Evolutionary conservation across 2,797 vertebrate species (phyloP).

Genomic region (Mallotus villosus): DNA sequence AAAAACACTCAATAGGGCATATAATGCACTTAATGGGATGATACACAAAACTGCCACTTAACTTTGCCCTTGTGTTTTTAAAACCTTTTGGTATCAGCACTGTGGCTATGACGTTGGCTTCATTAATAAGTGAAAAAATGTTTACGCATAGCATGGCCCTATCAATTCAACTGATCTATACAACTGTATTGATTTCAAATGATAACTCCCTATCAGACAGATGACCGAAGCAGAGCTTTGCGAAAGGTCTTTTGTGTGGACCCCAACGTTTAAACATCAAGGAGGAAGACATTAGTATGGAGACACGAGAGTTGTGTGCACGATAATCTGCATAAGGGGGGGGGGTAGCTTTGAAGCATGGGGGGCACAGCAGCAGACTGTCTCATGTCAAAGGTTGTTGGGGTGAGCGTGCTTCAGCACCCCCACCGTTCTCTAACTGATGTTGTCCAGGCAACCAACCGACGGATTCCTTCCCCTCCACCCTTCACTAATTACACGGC

Average conservation of each 20-base stretch:
- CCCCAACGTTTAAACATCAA: constrained; percentile 45
- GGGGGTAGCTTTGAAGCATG: neutral
- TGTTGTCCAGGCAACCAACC: neutral
- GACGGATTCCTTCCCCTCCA: neutral
- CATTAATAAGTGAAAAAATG: no score
- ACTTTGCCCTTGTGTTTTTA: constrained; percentile 37
- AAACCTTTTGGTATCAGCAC: constrained; percentile 9
- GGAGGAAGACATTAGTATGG: constrained; percentile 20
- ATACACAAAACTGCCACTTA: constrained; percentile 24
- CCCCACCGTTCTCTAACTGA: neutral
- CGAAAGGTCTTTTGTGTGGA: no score
- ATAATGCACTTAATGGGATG: neutral
- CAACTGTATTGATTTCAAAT: no score
- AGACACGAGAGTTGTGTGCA: constrained; percentile 45
- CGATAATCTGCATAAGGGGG: constrained; percentile 21
- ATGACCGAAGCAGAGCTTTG: no score
- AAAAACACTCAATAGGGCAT: constrained; percentile 18
- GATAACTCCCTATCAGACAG: no score
- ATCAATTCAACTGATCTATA: no score
- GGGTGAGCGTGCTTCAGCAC: neutral
- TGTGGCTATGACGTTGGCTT: constrained; percentile 41
- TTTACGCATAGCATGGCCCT: no score
- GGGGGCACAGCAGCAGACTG: neutral
- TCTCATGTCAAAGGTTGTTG: neutral
- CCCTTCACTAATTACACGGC: neutral